Evolutionary conservation across 35 echinoderm and acorn worm species (phyloP), one percentile per base, ranked within the genome.

Genomic region (Heliocidaris tuberculata): DNA sequence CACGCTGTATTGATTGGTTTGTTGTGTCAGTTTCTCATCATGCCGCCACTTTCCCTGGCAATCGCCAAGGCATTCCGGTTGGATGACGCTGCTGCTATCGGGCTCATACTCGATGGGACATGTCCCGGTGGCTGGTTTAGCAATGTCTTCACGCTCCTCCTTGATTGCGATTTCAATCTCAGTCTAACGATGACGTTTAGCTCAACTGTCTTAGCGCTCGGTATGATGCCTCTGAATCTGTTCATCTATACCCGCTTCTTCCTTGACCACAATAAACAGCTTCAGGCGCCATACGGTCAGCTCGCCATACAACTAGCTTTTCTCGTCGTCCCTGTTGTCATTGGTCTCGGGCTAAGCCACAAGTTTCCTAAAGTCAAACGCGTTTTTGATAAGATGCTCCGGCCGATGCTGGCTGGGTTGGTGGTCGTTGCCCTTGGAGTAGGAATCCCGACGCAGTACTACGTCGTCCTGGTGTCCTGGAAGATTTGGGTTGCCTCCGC

Each of bases 61-160:
- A 54, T 97, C 31, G 93, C 96, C 11, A 97, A 97, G 47, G 31
- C 32, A 7, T 85, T 95, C 21, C 24, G 60, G 35, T 65, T 97
- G 30, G 95, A 97, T 13, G 78, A 93, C 31, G 88, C 96, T 0
- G 85, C 89, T 13, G 95, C 97, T 10, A 88, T 97, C 9, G 97
- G 97, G 16, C 54, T 96, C 3, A 94, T 97, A n/a, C 71, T 96
- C 9, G 94, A 47, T 13, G 97, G 97, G 24, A 95, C 95, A 8
- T 96, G 97, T 50, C 97, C 97, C 15, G 97, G 97, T 65, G 97
- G 97, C 35, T 96, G 97, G 94, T 49, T 97, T 15, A 97, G 97
- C 49, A 97, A 97, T 59, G 70, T 97, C 5, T 96, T 97, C 59
- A 95, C 94, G 9, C 61, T 96, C 11, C 94, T 97, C 7, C 86